Evolutionary conservation across 2,113 vertebrate genomes (phyloP), one percentile per base, ranked within the genome.

Genomic region (Barnardius zonarius): DNA sequence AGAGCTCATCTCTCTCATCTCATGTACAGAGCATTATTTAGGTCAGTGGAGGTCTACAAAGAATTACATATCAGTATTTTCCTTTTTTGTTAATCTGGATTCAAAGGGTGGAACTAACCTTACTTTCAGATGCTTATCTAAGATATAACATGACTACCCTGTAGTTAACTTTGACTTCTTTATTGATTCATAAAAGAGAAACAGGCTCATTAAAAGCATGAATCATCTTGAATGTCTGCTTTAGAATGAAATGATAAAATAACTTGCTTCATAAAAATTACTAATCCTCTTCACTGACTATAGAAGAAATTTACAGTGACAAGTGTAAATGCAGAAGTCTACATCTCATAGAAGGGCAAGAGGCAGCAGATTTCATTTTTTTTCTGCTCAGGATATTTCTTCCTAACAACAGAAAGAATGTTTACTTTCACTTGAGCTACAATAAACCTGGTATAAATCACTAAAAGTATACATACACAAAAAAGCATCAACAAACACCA

Each of bases 101-200:
- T 93, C 49, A 74, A 59, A 88, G 44, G 54, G 46, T 37, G 6
- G 44, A 90, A 92, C 24, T 35, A 69, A 25, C 25, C 35, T 81
- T 31, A 13, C 28, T 79, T 88, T 92, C n/a, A 94, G 79, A 83
- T 83, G 63, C 28, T 61, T 52, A 80, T 62, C 59, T 64, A n/a
- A 57, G 72, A 86, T 22, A 77, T 0, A 73, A 10, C 9, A 77
- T 81, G 80, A 81, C 73, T 86, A 88, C 41, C 39, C 15, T 51
- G 44, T 49, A 63, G 59, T 83, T 81, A 90, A 88, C n/a, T 67
- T 86, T 0, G 0, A n/a, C 68, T 77, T 79, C 82, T 90, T 88
- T 83, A 95, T 24, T 86, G 88, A 93, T 81, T 90, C 54, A 63
- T 54, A 82, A 88, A 93, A 88, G 52, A 90, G 88, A 90, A 93